These are phyloP conservation scores for Mustela nigripes DNA, from an alignment of 2,113 vertebrate genomes.

Conservation along the genomic window DNA sequence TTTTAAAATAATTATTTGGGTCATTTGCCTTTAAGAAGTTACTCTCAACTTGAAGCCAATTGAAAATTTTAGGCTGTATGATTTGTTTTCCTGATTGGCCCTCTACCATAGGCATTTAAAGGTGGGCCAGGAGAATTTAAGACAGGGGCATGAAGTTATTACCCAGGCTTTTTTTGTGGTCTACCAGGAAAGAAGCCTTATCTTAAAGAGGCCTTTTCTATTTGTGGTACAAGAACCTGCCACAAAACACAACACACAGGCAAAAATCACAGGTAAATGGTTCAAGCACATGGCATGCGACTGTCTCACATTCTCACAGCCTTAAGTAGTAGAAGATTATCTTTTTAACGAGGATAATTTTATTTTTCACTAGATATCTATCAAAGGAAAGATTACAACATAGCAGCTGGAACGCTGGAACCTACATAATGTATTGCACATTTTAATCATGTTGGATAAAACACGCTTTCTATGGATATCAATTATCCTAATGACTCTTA, in stretches of 20 bases:
- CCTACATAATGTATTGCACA: constrained; percentile 86
- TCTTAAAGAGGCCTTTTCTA: not conserved
- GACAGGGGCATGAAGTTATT: constrained; percentile 7
- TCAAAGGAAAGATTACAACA: constrained; percentile 84
- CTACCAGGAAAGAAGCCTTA: not conserved
- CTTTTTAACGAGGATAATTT: constrained; percentile 79
- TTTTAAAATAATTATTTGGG: constrained; percentile 60
- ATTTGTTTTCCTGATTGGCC: constrained; percentile 4
- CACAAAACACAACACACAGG: constrained; percentile 12
- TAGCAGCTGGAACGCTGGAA: constrained; percentile 86
- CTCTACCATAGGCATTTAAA: not conserved
- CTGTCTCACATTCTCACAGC: constrained; percentile 55
- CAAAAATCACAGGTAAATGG: not conserved
- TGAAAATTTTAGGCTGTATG: constrained; percentile 29
- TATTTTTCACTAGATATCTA: constrained; percentile 84
- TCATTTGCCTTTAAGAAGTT: constrained; percentile 42
- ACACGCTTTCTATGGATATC: constrained; percentile 89
- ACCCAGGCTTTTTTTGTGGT: not conserved
- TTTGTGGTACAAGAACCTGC: not conserved
- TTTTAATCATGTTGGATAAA: constrained; percentile 90
- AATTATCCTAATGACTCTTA: constrained; percentile 92
- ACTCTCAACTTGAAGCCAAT: constrained; percentile 53
- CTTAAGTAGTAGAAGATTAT: constrained; percentile 78
- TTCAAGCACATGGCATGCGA: not conserved
- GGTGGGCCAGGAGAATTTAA: not conserved